Evolutionary conservation across 2,797 vertebrate species (phyloP).

Genomic region (Chrysocyon brachyurus): DNA sequence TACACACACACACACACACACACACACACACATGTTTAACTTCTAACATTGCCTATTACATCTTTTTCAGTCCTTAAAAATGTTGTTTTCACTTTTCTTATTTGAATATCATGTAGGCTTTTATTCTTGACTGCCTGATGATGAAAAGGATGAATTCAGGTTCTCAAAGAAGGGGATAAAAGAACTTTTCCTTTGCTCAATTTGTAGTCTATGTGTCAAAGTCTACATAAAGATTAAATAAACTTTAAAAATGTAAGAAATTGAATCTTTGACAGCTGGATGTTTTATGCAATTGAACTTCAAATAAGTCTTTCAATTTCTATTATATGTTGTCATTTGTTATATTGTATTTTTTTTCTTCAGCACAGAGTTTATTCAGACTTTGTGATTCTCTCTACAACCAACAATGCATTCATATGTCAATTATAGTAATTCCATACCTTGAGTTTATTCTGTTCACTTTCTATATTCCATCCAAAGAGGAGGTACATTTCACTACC

Average conservation of each 20-base stretch:
- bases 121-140: slow-evolving; percentile 72
- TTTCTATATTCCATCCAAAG: slow-evolving; percentile 27
- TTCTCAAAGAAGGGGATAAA: slow-evolving; percentile 76
- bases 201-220: slow-evolving; percentile 65
- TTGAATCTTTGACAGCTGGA: slow-evolving; percentile 73
- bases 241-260: slow-evolving; percentile 73
- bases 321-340: slow-evolving; percentile 76
- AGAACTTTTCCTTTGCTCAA: slow-evolving; percentile 62
- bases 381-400: slow-evolving; percentile 49
- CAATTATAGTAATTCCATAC: slow-evolving; percentile 36
- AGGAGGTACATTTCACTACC: not conserved
- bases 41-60: not conserved
- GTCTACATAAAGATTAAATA: slow-evolving; percentile 76
- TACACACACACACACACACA: not conserved
- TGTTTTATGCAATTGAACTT: slow-evolving; percentile 73
- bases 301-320: slow-evolving; percentile 77
- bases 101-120: slow-evolving; percentile 72
- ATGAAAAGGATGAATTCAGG: slow-evolving; percentile 81
- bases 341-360: slow-evolving; percentile 43
- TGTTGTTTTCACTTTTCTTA: slow-evolving; percentile 74
- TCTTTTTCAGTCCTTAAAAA: slow-evolving; percentile 67
- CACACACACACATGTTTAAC: not conserved
- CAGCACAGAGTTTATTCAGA: slow-evolving; percentile 52
- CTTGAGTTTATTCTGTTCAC: slow-evolving; percentile 37
- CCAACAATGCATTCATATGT: slow-evolving; percentile 41